These are phyloP conservation scores for Choristoneura fumiferana DNA, from an alignment of 1,140 invertebrate genomes.

Conservation along the genomic window DNA sequence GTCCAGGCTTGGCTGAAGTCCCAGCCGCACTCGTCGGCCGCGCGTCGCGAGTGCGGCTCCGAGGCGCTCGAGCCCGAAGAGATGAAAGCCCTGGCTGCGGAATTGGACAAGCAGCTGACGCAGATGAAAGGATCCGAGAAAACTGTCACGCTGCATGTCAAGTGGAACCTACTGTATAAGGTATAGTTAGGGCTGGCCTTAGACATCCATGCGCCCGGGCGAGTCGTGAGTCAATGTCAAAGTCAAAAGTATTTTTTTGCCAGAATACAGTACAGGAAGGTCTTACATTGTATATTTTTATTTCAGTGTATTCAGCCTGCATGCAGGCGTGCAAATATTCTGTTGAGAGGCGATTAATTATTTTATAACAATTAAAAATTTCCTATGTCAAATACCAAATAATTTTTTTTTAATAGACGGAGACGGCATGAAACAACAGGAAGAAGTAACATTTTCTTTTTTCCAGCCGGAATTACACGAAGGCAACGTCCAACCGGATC, in stretches of 20 bases:
- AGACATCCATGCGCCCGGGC: too few relatives aligned
- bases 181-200: constrained; percentile 52
- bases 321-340: too few relatives aligned
- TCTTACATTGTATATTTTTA: too few relatives aligned
- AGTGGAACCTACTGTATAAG: constrained; percentile 87
- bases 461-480: constrained; percentile 75
- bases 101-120: constrained; percentile 75
- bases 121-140: constrained; percentile 66
- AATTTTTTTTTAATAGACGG: too few relatives aligned
- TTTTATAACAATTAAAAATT: too few relatives aligned
- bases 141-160: constrained; percentile 85
- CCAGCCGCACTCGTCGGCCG: constrained; percentile 81
- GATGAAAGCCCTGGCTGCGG: constrained; percentile 81
- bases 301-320: too few relatives aligned
- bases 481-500: constrained; percentile 82
- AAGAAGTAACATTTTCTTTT: not conserved
- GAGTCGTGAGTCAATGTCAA: too few relatives aligned
- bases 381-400: too few relatives aligned
- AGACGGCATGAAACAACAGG: too few relatives aligned
- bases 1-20: constrained; percentile 85
- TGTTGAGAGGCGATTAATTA: too few relatives aligned
- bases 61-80: constrained; percentile 84
- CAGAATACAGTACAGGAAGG: too few relatives aligned
- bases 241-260: too few relatives aligned
- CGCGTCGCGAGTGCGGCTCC: constrained; percentile 82